Evolutionary conservation across 2,797 vertebrate genomes (phyloP).

Genomic region (Lepilemur septentrionalis): DNA sequence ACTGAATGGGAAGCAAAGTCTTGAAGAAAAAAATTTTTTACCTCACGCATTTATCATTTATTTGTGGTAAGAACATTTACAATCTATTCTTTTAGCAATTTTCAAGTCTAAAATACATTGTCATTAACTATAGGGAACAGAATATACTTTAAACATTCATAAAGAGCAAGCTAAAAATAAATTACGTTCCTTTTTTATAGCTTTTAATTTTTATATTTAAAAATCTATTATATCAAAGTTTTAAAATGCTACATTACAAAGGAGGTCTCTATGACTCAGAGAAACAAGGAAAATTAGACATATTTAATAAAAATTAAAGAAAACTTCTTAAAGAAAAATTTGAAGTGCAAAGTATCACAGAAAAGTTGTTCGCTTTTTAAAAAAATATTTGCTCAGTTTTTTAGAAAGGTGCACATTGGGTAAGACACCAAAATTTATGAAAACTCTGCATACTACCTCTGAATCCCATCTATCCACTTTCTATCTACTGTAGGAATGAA

Average conservation of each 20-base stretch:
- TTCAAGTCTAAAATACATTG: neutral
- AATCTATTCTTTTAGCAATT: neutral
- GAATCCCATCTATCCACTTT: neutral
- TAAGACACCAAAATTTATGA: neutral
- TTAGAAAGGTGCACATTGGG: neutral
- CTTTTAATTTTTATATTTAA: neutral
- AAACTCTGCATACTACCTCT: neutral
- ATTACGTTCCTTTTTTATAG: neutral
- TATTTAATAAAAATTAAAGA: slow-evolving; percentile 25
- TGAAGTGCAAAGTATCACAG: neutral
- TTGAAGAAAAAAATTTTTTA: neutral
- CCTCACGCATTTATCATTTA: neutral
- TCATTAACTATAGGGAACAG: neutral
- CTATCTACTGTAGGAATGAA: neutral
- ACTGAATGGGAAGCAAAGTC: neutral
- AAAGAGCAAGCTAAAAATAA: slow-evolving; percentile 39
- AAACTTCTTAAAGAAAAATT: neutral
- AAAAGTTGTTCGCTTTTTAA: neutral
- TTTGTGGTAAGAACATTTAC: neutral
- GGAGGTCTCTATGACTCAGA: neutral
- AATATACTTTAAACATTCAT: neutral
- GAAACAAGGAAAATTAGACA: slow-evolving; percentile 19
- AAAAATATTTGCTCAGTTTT: neutral
- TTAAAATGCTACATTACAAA: slow-evolving; percentile 19
- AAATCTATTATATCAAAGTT: neutral